A percentile compares a stretch with the other conserved stretches of the same genome.
Evolutionary conservation across 2,797 vertebrate genomes (phyloP).

Genomic region (Hoplostethus mediterraneus): DNA sequence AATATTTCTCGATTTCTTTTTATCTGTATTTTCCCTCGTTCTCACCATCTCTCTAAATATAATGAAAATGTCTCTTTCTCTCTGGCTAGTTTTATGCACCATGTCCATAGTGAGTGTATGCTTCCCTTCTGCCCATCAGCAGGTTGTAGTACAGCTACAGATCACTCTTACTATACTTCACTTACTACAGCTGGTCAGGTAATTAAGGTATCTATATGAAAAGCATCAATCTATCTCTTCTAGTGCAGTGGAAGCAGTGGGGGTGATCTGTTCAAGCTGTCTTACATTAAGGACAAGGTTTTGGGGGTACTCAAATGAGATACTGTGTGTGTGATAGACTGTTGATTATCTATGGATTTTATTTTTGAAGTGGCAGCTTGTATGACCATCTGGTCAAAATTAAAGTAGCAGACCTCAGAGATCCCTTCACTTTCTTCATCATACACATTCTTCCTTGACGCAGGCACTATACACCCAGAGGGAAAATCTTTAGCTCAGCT

Average conservation of each 20-base stretch:
- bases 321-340: slow-evolving; percentile 2
- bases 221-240: slow-evolving; percentile 16
- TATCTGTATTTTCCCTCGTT: slow-evolving; percentile 34
- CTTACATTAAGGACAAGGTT: neutral
- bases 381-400: slow-evolving; percentile 61
- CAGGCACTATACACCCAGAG: neutral
- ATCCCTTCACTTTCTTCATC: slow-evolving; percentile 37
- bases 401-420: slow-evolving; percentile 28
- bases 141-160: slow-evolving; percentile 44
- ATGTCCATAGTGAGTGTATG: slow-evolving; percentile 38
- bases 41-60: slow-evolving; percentile 57
- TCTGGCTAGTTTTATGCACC: slow-evolving; percentile 27
- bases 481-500: too few relatives aligned
- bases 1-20: slow-evolving; percentile 63
- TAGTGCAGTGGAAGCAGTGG: slow-evolving; percentile 6
- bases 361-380: slow-evolving; percentile 49
- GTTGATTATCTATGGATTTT: slow-evolving; percentile 20
- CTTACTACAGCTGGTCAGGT: slow-evolving; percentile 15
- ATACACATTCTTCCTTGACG: slow-evolving; percentile 11
- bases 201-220: slow-evolving; percentile 47
- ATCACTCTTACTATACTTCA: neutral
- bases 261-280: slow-evolving; percentile 7
- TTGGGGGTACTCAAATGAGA: slow-evolving; percentile 13
- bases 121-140: slow-evolving; percentile 28
- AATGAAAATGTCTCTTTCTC: slow-evolving; percentile 43